phyloP scores from a whole-genome alignment of 2,113 vertebrate species.

The Prinia subflava region DNA sequence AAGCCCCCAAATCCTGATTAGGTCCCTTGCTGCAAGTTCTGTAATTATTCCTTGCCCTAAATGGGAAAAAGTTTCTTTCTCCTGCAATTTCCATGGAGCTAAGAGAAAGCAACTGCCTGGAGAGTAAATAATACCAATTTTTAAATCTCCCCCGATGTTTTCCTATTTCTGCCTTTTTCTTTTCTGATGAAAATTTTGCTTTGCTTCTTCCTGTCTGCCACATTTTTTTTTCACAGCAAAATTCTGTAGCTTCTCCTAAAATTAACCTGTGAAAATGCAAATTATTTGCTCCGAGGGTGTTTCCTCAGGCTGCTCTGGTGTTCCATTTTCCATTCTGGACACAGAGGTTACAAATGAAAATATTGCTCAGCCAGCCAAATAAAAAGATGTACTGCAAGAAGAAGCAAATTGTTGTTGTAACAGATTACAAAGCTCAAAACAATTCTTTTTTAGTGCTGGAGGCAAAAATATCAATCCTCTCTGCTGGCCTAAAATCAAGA shows the following conservation, averaged over 20 bases:
- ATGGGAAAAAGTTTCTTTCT: background rate
- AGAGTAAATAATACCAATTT: background rate
- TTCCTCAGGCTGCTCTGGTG: background rate
- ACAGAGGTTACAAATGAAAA: background rate
- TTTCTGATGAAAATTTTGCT: background rate
- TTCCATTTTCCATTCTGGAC: background rate
- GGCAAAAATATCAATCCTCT: background rate
- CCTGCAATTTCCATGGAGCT: background rate
- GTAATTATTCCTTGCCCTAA: background rate
- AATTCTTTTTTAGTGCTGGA: background rate
- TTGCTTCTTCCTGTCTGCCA: background rate
- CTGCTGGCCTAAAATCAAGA: background rate
- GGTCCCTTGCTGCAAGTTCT: background rate
- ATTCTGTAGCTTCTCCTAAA: background rate
- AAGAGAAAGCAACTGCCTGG: background rate
- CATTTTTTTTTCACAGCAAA: background rate
- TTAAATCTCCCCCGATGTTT: background rate
- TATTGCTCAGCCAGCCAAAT: background rate
- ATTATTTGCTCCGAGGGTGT: background rate
- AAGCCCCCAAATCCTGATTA: accelerated
- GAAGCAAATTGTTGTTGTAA: background rate
- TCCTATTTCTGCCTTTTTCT: background rate
- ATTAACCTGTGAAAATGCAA: background rate
- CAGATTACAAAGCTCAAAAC: background rate
- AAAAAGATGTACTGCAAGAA: background rate